Evolutionary conservation across 2,888 invertebrate species (phyloP), one percentile per base, ranked within the genome.

Genomic region (Eretmocerus hayati): DNA sequence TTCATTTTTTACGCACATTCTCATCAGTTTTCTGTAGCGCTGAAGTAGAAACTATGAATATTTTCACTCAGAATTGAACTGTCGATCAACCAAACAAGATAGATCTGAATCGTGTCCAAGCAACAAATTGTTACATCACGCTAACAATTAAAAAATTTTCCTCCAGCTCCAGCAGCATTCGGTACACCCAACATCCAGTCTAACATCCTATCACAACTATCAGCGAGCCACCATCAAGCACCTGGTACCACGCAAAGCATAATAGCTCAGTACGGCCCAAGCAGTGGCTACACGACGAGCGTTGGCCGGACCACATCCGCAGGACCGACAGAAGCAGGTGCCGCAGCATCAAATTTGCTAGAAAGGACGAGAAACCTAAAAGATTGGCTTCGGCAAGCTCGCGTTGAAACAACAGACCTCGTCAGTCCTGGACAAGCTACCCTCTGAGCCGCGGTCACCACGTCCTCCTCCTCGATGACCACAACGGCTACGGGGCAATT

Each of bases 351-450:
- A 6, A 81, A 79, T 46, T 64, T 83, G 45, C 81, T 81, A 40
- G 83, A 83, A 60, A 73, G 83, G 30, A 82, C 83, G 2, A 73
- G 80, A 46, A 81, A 81, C 59, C 69, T 83, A 50, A 74, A 82
- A 52, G 82, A 83, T 59, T 84, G 83, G 84, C 64, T 84, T 50
- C 74, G 80, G 15, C 82, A 82, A 64, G 69, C 73, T 31, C 63
- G 73, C 39, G 61, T 66, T 45, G 70, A 71, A 53, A 66, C 58
- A 26, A 63, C 66, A 2, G 69, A 69, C 42, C 56, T 68, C 44
- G 62, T 69, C 39, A 66, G 62, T 54, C 65, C 69, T 9, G 69
- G 66, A n/a, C 68, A 69, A 53, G 66, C 69, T 18, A 70, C 69
- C 13, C 66, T 71, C 37, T 71, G 62, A 65, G 56, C 6, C 26